Evolutionary conservation across 2,797 vertebrate species (phyloP).

Genomic region (Chloroceryle amazona): DNA sequence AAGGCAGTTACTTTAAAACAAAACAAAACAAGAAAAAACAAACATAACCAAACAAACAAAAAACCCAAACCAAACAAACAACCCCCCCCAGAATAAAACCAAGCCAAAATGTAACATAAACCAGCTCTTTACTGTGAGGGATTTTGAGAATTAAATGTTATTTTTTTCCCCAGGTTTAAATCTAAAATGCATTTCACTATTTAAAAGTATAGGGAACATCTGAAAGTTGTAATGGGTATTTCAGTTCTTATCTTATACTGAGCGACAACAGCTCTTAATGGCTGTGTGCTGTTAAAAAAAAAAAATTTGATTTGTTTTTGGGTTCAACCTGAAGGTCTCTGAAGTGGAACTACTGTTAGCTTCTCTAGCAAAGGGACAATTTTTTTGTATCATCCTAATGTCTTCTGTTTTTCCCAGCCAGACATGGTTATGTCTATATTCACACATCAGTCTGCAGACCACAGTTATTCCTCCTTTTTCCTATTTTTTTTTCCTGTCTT

Average conservation of each 20-base stretch:
- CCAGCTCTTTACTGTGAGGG: background rate
- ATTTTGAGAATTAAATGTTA: background rate
- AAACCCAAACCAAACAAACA: too few species aligned
- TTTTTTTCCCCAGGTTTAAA: background rate
- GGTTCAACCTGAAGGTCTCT: background rate
- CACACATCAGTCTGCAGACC: background rate
- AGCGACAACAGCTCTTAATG: background rate
- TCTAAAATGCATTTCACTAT: background rate
- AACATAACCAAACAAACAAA: background rate
- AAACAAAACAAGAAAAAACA: background rate
- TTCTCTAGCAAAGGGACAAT: background rate
- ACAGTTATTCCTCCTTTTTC: background rate
- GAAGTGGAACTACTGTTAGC: background rate
- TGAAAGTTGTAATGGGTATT: background rate
- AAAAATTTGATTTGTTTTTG: background rate
- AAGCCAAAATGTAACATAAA: background rate
- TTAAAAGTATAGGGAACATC: background rate
- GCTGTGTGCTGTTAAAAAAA: background rate
- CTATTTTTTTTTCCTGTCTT: background rate
- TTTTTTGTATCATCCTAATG: rapidly evolving
- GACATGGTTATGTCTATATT: background rate
- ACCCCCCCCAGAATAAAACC: too few species aligned
- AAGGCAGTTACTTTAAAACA: background rate
- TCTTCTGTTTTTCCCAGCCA: background rate
- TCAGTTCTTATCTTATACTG: background rate